phyloP scores from a whole-genome alignment of 2,888 invertebrate genomes.

The Erebia ligea region DNA sequence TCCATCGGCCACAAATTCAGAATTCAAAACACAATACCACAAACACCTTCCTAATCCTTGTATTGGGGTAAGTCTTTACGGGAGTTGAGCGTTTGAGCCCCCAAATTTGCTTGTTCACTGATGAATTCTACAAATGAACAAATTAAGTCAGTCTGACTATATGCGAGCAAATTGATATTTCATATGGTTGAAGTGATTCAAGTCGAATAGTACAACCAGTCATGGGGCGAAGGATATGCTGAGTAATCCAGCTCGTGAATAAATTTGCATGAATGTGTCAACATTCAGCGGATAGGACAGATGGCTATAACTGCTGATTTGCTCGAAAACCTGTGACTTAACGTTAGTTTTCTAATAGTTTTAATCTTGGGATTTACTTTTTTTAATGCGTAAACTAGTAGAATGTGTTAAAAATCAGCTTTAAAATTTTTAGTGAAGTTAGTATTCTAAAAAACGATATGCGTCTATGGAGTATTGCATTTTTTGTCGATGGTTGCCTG shows the following conservation, averaged over 20 bases:
- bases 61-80: background rate
- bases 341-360: too few relatives aligned
- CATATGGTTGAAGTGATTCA: constrained; percentile 31
- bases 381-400: too few relatives aligned
- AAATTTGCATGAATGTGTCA: constrained; percentile 12
- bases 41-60: constrained; percentile 2
- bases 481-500: too few relatives aligned
- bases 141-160: constrained; percentile 21
- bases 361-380: too few relatives aligned
- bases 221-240: constrained; percentile 25
- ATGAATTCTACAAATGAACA: constrained; percentile 17
- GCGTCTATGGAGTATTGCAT: too few relatives aligned
- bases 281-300: background rate
- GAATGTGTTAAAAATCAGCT: too few relatives aligned
- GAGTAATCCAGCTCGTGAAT: constrained; percentile 15
- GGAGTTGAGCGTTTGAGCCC: background rate
- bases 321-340: background rate
- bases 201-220: constrained; percentile 34
- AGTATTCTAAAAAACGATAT: too few relatives aligned
- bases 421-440: too few relatives aligned
- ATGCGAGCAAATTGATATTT: constrained; percentile 34
- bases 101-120: constrained; percentile 10
- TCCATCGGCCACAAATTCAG: background rate
- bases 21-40: constrained; percentile 1
- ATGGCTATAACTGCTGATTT: background rate